Evolutionary conservation across 2,888 invertebrate species (phyloP).

Genomic region (Lepidocyrtoides sp.): DNA sequence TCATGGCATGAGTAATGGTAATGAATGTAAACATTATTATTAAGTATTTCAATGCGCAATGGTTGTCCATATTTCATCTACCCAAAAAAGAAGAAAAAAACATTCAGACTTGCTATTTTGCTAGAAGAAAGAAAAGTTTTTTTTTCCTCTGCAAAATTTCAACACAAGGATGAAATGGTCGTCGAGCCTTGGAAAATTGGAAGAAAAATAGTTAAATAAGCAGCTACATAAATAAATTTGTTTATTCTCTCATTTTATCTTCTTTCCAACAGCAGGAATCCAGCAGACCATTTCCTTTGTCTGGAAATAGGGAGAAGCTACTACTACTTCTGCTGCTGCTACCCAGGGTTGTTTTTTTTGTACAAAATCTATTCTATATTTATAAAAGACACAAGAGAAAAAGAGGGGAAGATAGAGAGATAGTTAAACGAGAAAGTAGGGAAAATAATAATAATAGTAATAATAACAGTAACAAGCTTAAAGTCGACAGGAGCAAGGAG

Average conservation of each 20-base stretch:
- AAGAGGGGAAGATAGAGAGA: neutral
- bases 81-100: too few relatives aligned
- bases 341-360: neutral
- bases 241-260: neutral
- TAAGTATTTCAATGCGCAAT: too few relatives aligned
- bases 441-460: neutral
- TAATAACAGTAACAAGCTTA: neutral
- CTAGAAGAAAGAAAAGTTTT: too few relatives aligned
- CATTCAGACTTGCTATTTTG: too few relatives aligned
- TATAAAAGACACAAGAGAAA: neutral
- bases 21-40: too few relatives aligned
- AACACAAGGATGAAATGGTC: too few relatives aligned
- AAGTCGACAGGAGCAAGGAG: neutral
- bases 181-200: too few relatives aligned
- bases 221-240: too few relatives aligned
- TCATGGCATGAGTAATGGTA: too few relatives aligned
- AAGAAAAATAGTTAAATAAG: too few relatives aligned
- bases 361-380: neutral
- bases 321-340: neutral
- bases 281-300: constrained; percentile 1
- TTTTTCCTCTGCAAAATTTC: too few relatives aligned
- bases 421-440: neutral
- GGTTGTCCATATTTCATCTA: too few relatives aligned
- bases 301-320: neutral
- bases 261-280: neutral